A percentile compares a stretch with the other conserved stretches of the same genome.
Conservation (phyloP, 2,113 vertebrate genomes). For the Podiceps cristatus region DNA sequence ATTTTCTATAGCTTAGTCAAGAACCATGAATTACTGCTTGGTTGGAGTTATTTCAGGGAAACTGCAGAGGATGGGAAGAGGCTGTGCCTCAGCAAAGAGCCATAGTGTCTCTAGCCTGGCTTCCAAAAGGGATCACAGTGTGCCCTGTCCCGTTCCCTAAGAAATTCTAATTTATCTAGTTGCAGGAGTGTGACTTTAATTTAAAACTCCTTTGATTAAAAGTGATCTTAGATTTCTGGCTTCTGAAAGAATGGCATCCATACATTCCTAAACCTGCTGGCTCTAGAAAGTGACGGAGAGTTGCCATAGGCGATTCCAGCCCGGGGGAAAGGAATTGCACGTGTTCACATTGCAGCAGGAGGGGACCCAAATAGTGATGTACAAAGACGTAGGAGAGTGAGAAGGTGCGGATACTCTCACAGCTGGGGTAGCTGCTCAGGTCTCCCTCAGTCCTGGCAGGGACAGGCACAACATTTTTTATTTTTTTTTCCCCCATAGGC, state of each 20-base stretch:
- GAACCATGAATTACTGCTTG: conserved; percentile 31
- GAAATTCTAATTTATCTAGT: neutral
- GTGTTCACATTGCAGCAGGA: rapidly evolving
- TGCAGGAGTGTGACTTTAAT: neutral
- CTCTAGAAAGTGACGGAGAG: neutral
- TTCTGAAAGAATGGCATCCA: neutral
- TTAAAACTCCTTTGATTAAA: neutral
- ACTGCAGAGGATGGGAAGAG: neutral
- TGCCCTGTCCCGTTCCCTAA: neutral
- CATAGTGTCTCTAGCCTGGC: neutral
- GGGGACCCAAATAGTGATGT: no score
- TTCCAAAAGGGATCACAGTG: neutral
- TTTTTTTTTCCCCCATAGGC: neutral
- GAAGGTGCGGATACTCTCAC: neutral
- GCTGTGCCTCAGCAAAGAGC: neutral
- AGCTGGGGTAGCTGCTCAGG: neutral
- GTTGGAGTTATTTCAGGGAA: conserved; percentile 13
- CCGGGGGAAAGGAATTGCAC: neutral
- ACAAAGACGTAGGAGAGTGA: rapidly evolving
- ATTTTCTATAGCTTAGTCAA: conserved; percentile 45
- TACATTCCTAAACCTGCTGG: neutral
- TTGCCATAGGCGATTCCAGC: neutral
- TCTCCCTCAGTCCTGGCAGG: neutral
- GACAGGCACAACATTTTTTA: neutral
- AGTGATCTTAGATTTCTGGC: neutral